phyloP scores from a whole-genome alignment of 2,113 vertebrate genomes.

The Calidris pygmaea region DNA sequence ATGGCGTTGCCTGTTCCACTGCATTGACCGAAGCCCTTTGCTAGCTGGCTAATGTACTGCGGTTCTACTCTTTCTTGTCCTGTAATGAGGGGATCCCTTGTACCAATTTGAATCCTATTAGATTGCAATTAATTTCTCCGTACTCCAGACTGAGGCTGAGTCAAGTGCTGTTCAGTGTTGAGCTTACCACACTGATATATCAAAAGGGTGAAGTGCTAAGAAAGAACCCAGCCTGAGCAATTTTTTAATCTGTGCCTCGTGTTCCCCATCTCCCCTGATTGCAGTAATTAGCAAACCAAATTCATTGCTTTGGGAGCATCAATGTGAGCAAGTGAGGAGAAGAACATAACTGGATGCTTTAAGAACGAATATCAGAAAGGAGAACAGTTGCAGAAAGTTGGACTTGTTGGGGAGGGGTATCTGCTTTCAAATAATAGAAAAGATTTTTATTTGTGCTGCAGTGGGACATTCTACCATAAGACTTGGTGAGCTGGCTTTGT shows the following conservation, averaged over 20 bases:
- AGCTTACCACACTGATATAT: background rate
- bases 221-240: background rate
- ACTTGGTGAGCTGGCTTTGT: background rate
- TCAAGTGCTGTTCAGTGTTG: slow-evolving; percentile 30
- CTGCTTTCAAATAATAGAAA: background rate
- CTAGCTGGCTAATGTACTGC: slow-evolving; percentile 37
- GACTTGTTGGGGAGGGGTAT: background rate
- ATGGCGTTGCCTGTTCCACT: slow-evolving; percentile 49
- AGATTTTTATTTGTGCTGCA: background rate
- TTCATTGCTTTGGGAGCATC: slow-evolving; percentile 18
- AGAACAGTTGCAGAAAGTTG: background rate
- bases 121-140: slow-evolving; percentile 66
- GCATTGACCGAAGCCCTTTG: slow-evolving; percentile 50
- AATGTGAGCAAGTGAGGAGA: background rate
- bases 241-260: slow-evolving; percentile 30
- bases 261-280: slow-evolving; percentile 29
- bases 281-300: slow-evolving; percentile 48
- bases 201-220: slow-evolving; percentile 22
- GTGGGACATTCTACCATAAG: background rate
- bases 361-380: background rate
- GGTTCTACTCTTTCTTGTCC: slow-evolving; percentile 55
- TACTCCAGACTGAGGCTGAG: slow-evolving; percentile 38
- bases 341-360: background rate
- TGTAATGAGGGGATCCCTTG: slow-evolving; percentile 57
- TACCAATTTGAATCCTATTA: slow-evolving; percentile 71